phyloP scores from a whole-genome alignment of 2,113 vertebrate genomes.

The Gasterosteus nipponicus region DNA sequence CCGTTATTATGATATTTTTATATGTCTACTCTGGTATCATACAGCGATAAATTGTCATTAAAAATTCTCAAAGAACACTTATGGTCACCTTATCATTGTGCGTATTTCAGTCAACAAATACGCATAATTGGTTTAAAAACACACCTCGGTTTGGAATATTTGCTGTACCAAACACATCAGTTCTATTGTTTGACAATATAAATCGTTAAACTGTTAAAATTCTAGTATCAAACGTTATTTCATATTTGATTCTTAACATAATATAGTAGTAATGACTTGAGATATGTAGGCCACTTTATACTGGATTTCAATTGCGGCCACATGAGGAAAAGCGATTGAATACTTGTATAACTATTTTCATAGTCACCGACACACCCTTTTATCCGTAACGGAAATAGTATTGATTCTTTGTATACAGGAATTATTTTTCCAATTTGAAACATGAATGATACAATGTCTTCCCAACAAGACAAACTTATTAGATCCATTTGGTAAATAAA shows the following conservation, averaged over 20 bases:
- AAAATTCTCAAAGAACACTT: constrained; percentile 12
- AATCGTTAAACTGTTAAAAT: not conserved
- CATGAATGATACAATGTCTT: constrained; percentile 7
- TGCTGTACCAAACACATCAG: not conserved
- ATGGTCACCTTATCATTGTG: not conserved
- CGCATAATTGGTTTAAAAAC: too few species aligned
- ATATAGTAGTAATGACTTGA: not conserved
- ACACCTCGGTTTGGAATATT: not conserved
- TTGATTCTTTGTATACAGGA: not conserved
- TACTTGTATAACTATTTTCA: not conserved
- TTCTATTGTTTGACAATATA: not conserved
- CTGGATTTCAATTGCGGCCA: not conserved
- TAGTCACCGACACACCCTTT: not conserved
- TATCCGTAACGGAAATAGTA: constrained; percentile 9
- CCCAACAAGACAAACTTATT: not conserved
- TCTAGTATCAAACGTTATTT: not conserved
- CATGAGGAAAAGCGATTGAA: not conserved
- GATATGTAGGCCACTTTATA: not conserved
- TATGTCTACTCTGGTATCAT: constrained; percentile 12
- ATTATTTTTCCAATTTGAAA: not conserved
- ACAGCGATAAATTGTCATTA: constrained; percentile 1
- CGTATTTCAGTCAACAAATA: not conserved
- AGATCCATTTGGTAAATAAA: constrained; percentile 13
- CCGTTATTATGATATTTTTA: constrained; percentile 16
- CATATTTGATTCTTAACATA: not conserved